Evolutionary conservation across 2,113 vertebrate genomes (phyloP), one percentile per base, ranked within the genome.

Genomic region (Scomber japonicus): DNA sequence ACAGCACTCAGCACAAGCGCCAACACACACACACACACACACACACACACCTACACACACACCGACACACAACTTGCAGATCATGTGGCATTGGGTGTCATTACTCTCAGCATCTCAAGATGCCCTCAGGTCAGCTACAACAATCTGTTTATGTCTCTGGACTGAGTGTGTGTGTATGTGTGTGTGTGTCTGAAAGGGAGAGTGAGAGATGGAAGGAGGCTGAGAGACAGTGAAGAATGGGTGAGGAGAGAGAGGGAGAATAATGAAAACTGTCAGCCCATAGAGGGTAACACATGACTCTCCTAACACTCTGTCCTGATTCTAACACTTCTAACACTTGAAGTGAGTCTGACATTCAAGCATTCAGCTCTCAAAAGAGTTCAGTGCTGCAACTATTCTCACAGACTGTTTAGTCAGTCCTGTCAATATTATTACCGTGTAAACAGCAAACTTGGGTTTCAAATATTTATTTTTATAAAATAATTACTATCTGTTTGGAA

Each of bases 71-170:
- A 87, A 76, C 70, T 78, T 51, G 45, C 55, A 80, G 87, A 85
- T 92, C 76, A 93, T 84, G 79, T 86, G 87, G 75, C 88, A 85
- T 61, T 76, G 80, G 80, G 84, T 93, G 91, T 90, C 93, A 92
- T 93, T 88, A 81, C 85, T 89, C 80, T 86, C 66, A 83, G 87
- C 79, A 82, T 89, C 85, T 87, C 78, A 81, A 84, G 83, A 80
- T 91, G 84, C 84, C 83, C 83, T 82, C 50, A 64, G 92, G 94
- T 93, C 92, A 93, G 73, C 80, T 44, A 72, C 80, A 67, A 93
- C 91, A 91, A 94, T 94, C 88, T 94, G 91, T 94, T 93, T 91
- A 89, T 88, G 89, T 90, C 73, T 82, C 64, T 24, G 73, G 72
- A 59, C 49, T 81, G 27, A 56, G 56, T 61, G 62, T 65, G 63